Conservation (phyloP, 2,113 vertebrate genomes). For the Neolamprologus brichardi region DNA sequence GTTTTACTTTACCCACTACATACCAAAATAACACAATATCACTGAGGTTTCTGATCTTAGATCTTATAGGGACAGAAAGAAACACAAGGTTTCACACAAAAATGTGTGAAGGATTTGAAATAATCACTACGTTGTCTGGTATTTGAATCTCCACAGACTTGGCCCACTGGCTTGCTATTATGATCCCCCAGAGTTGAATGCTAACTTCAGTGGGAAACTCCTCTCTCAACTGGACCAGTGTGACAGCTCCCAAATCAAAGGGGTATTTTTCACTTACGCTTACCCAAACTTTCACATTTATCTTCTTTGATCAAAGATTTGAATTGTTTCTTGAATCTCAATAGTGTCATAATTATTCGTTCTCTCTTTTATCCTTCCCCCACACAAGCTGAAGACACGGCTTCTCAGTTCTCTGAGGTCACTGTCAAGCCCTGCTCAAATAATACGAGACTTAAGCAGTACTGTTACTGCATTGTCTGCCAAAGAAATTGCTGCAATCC, state of each 20-base stretch:
- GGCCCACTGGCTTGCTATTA: conserved; percentile 59
- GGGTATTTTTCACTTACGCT: conserved; percentile 24
- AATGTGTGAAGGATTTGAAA: neutral
- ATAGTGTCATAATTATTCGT: neutral
- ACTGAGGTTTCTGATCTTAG: neutral
- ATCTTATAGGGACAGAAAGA: neutral
- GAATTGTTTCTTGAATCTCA: neutral
- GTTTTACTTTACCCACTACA: neutral
- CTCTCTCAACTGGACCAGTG: conserved; percentile 48
- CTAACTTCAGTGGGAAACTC: conserved; percentile 18
- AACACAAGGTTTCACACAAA: neutral
- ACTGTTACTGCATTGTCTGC: conserved; percentile 14
- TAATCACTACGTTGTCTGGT: neutral
- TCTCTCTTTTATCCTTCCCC: neutral
- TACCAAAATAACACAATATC: neutral
- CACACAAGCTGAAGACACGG: conserved; percentile 43
- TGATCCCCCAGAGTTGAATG: neutral
- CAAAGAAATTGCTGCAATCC: conserved; percentile 10
- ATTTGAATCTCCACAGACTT: conserved; percentile 34
- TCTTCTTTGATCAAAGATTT: neutral
- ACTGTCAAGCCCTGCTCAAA: neutral
- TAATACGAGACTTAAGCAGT: conserved; percentile 7
- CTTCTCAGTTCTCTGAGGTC: conserved; percentile 32
- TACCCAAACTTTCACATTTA: neutral
- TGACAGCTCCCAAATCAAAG: neutral